A percentile compares a stretch with the other conserved stretches of the same genome.
These are phyloP conservation scores for Lepidurus packardi DNA, from an alignment of 1,140 invertebrate species.

Conservation along the genomic window DNA sequence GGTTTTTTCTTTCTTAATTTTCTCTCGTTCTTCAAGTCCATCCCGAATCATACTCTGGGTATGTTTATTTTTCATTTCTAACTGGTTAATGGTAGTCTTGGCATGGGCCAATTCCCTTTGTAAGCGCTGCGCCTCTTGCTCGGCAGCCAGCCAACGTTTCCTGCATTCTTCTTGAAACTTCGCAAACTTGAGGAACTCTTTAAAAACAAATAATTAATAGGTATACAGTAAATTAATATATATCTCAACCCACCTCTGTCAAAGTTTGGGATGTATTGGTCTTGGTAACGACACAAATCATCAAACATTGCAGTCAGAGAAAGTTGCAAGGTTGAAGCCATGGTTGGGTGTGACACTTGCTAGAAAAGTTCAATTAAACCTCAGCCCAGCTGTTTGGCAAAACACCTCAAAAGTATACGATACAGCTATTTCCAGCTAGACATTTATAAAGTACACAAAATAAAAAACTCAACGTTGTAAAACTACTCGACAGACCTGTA, in stretches of 20 bases:
- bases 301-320: slow-evolving; percentile 46
- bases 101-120: slow-evolving; percentile 59
- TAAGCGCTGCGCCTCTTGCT: slow-evolving; percentile 59
- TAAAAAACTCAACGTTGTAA: background rate
- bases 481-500: background rate
- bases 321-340: slow-evolving; percentile 37
- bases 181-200: slow-evolving; percentile 65
- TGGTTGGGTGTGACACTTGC: background rate
- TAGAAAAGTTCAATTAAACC: background rate
- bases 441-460: background rate
- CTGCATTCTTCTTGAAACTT: slow-evolving; percentile 63
- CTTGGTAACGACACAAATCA: slow-evolving; percentile 44
- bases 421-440: background rate
- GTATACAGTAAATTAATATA: background rate
- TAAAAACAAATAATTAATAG: slow-evolving; percentile 33
- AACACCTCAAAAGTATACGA: background rate
- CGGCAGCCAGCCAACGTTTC: slow-evolving; percentile 59
- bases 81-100: slow-evolving; percentile 57
- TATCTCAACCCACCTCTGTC: slow-evolving; percentile 41
- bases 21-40: slow-evolving; percentile 61
- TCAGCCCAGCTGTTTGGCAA: background rate
- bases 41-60: slow-evolving; percentile 68
- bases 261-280: slow-evolving; percentile 41
- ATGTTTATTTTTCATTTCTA: slow-evolving; percentile 69
- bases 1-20: slow-evolving; percentile 58